Evolutionary conservation across 2,797 vertebrate genomes (phyloP), one percentile per base, ranked within the genome.

Genomic region (Pipistrellus pygmaeus): DNA sequence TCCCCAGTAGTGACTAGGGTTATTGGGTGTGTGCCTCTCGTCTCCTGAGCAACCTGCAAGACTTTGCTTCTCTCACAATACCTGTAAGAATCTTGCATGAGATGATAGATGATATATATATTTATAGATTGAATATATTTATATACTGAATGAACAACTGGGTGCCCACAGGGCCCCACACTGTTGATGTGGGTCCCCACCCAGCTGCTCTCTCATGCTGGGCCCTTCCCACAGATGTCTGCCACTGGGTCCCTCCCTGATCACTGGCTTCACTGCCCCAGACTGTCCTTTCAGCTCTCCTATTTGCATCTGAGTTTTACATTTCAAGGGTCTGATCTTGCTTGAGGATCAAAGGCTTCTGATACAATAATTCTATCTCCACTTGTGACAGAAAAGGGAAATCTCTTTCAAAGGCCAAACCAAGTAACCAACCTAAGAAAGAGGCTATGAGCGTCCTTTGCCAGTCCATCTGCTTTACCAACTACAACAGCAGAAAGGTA

Each of bases 351-450:
- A 78, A 95, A 95, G 27, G 7, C 25, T 94, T 57, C 91, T 81
- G 60, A 95, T 48, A 91, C 89, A 92, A 66, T 38, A 25, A 60
- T 53, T 17, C 2, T 72, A 30, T 10, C 13, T 84, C 35, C 6
- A 14, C 13, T 80, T 64, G 4, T 66, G 44, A 82, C 20, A 82
- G 1, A 10, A 12, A 1, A 85, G 17, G 4, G 11, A 85, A 86
- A 90, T 94, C 73, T 82, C 66, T 38, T 81, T 87, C 72, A 88
- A 85, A 92, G 73, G 78, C 76, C 53, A 81, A 92, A 78, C 41
- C 32, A 76, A 86, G 85, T 25, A 78, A 72, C 72, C 17, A 14
- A 60, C 6, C 68, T 93, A 73, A 88, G 44, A 35, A 91, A 73
- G 35, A 81, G 5, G 13, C 53, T 66, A 20, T 75, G 55, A 80